Evolutionary conservation across 2,888 invertebrate genomes (phyloP).

Genomic region (Anoplius nigerrimus): DNA sequence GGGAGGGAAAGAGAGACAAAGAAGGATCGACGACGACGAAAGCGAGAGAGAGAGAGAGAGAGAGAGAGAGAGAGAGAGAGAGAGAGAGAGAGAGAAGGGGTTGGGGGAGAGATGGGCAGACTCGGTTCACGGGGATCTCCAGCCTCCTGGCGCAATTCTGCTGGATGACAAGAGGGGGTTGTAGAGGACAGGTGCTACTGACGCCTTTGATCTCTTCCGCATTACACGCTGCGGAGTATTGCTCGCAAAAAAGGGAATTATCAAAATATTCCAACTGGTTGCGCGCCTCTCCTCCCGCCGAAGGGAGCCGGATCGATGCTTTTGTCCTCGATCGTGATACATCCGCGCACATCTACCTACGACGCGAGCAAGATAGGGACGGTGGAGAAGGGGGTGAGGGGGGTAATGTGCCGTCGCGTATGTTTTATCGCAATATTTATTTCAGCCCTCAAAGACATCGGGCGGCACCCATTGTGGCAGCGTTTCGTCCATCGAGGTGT

Average conservation of each 20-base stretch:
- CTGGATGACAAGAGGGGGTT: constrained; percentile 72
- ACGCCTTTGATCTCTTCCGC: constrained; percentile 75
- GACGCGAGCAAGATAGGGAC: too few species aligned
- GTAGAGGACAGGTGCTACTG: constrained; percentile 75
- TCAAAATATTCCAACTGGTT: constrained; percentile 63
- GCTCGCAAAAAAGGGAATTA: constrained; percentile 69
- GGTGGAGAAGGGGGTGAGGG: too few species aligned
- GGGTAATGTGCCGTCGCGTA: too few species aligned
- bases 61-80: too few species aligned
- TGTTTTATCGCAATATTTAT: too few species aligned
- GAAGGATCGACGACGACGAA: constrained; percentile 9
- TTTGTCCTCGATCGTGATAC: constrained; percentile 1
- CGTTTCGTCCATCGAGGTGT: constrained; percentile 34
- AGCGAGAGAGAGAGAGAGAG: constrained; percentile 9
- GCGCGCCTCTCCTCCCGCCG: constrained; percentile 25
- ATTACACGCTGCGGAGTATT: constrained; percentile 68
- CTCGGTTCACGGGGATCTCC: constrained; percentile 32
- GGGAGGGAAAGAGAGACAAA: constrained; percentile 16
- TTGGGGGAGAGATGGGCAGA: constrained; percentile 22
- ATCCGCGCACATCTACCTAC: too few species aligned
- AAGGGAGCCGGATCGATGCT: constrained; percentile 1
- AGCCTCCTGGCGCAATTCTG: constrained; percentile 69
- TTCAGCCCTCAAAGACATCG: constrained; percentile 33
- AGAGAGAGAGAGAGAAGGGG: constrained; percentile 9
- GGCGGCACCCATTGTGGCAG: too few species aligned